Evolutionary conservation across 2,888 invertebrate species (phyloP).

Genomic region (Dichetophora obliterata): DNA sequence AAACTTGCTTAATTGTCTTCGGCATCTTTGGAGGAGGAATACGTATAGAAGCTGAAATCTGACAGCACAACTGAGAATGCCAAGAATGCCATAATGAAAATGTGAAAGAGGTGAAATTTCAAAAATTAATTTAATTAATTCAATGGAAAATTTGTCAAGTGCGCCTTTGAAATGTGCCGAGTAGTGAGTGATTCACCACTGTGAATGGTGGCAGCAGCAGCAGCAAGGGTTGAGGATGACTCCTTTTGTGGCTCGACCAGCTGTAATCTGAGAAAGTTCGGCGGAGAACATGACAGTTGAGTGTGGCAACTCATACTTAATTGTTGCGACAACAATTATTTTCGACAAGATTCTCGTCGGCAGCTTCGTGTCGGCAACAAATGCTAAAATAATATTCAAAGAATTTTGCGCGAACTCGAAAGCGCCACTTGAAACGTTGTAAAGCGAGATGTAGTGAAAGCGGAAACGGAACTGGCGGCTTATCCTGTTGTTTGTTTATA

Average conservation of each 20-base stretch:
- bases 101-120: conserved; percentile 59
- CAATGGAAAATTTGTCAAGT: conserved; percentile 60
- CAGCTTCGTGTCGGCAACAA: conserved; percentile 7
- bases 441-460: not conserved
- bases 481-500: conserved; percentile 38
- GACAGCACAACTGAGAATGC: conserved; percentile 50
- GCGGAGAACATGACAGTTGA: not conserved
- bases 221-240: not conserved
- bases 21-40: conserved; percentile 44
- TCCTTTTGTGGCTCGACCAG: not conserved
- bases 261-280: conserved; percentile 13
- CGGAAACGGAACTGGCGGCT: conserved; percentile 32
- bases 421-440: not conserved
- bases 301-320: conserved; percentile 38
- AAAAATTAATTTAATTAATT: conserved; percentile 51
- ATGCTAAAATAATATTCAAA: not conserved
- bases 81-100: conserved; percentile 63
- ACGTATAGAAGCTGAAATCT: not conserved
- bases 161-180: conserved; percentile 45
- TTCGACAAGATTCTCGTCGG: conserved; percentile 54
- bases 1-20: conserved; percentile 47
- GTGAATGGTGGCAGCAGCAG: not conserved
- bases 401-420: not conserved
- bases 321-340: conserved; percentile 56
- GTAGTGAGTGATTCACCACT: not conserved